phyloP scores from a whole-genome alignment of 2,888 invertebrate species.

The Rhamphomyia laevipes region DNA sequence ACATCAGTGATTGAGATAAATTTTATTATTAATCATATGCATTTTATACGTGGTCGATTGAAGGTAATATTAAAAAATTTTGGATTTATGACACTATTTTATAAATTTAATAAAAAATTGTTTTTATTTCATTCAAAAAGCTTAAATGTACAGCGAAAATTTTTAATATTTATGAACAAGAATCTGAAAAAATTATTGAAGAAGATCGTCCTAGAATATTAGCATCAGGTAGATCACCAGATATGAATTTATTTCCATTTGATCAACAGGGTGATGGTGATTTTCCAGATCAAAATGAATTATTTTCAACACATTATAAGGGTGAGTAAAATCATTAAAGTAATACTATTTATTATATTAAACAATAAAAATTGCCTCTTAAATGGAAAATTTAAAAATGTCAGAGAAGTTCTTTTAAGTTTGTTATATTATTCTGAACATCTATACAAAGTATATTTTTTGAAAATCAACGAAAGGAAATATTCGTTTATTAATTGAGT shows the following conservation, averaged over 20 bases:
- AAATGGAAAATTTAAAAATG: too few relatives aligned
- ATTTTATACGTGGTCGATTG: constrained; percentile 31
- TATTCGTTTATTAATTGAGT: too few relatives aligned
- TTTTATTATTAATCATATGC: constrained; percentile 31
- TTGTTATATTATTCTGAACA: too few relatives aligned
- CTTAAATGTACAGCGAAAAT: constrained; percentile 35
- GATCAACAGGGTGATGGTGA: constrained; percentile 30
- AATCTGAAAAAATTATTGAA: constrained; percentile 33
- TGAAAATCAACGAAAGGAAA: too few relatives aligned
- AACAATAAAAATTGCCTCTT: too few relatives aligned
- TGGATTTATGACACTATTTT: too few relatives aligned
- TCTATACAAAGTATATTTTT: too few relatives aligned
- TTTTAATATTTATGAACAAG: constrained; percentile 34
- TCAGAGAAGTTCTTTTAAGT: too few relatives aligned
- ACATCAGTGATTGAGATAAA: constrained; percentile 32
- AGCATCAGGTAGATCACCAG: constrained; percentile 36
- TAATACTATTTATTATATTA: too few relatives aligned
- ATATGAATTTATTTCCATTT: constrained; percentile 31
- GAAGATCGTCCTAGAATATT: constrained; percentile 37
- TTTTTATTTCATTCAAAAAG: constrained; percentile 17
- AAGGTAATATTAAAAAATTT: constrained; percentile 22
- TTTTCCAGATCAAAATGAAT: constrained; percentile 32
- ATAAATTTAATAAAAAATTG: background rate
- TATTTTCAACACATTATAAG: background rate
- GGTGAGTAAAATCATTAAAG: background rate